phyloP scores from a whole-genome alignment of 2,797 vertebrate species.

The Sciurus carolinensis region DNA sequence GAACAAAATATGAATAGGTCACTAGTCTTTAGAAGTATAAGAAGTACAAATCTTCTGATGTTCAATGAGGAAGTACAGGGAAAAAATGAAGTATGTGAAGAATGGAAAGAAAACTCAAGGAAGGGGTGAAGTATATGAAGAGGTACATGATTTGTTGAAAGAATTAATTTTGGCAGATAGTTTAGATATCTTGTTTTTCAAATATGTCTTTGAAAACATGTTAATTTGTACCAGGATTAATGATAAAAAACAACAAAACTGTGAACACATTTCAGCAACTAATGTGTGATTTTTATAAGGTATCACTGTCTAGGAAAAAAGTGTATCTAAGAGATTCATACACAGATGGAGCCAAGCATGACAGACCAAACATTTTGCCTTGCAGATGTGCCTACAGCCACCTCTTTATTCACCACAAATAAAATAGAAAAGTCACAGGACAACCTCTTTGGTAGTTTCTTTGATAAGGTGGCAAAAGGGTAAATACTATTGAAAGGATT shows the following conservation, averaged over 20 bases:
- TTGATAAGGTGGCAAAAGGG: neutral
- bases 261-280: conserved; percentile 67
- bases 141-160: neutral
- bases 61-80: neutral
- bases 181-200: conserved; percentile 26
- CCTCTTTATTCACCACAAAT: neutral
- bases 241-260: conserved; percentile 21
- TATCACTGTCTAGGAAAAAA: neutral
- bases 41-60: neutral
- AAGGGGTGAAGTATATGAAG: neutral
- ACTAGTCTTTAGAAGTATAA: neutral
- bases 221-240: conserved; percentile 68
- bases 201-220: conserved; percentile 34
- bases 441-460: neutral
- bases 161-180: neutral
- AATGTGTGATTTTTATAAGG: conserved; percentile 67
- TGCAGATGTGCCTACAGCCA: neutral
- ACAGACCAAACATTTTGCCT: conserved; percentile 37
- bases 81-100: neutral
- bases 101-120: neutral
- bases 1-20: neutral
- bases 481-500: neutral
- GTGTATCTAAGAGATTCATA: neutral
- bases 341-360: conserved; percentile 32
- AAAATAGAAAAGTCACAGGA: neutral